phyloP scores from a whole-genome alignment of 2,113 vertebrate species.

The Thymallus thymallus region DNA sequence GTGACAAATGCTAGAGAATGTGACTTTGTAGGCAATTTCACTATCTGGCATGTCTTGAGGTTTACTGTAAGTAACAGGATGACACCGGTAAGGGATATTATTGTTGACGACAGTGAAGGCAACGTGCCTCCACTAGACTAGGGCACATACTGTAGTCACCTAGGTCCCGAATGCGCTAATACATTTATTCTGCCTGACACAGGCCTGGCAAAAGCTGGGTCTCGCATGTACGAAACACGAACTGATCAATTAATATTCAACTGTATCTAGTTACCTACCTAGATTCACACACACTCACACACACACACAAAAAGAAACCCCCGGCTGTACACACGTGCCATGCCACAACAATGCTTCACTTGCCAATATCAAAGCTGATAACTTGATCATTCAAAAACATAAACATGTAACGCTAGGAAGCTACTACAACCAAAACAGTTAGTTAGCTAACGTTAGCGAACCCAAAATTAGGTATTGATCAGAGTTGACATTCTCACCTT shows the following conservation, averaged over 20 bases:
- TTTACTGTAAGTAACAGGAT: not conserved
- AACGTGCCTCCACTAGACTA: slow-evolving; percentile 1
- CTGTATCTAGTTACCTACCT: too few relatives aligned
- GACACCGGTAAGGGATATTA: not conserved
- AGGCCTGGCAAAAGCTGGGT: not conserved
- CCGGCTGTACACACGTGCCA: too few relatives aligned
- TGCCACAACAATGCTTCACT: too few relatives aligned
- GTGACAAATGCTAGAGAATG: not conserved
- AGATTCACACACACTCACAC: too few relatives aligned
- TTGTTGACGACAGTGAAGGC: not conserved
- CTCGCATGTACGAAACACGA: too few relatives aligned
- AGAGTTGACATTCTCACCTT: not conserved
- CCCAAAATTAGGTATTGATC: not conserved
- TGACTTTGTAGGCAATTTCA: not conserved
- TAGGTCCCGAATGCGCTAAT: not conserved
- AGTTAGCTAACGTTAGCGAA: not conserved
- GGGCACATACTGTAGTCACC: not conserved
- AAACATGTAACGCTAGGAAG: not conserved
- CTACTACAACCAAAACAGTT: not conserved
- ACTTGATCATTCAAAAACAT: not conserved
- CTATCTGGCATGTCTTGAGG: not conserved
- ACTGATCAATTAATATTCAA: too few relatives aligned
- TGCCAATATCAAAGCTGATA: too few relatives aligned
- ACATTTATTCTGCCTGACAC: not conserved
- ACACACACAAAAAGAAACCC: too few relatives aligned